Conservation (phyloP, 23 tunicate species). For the Styela plicata region DNA sequence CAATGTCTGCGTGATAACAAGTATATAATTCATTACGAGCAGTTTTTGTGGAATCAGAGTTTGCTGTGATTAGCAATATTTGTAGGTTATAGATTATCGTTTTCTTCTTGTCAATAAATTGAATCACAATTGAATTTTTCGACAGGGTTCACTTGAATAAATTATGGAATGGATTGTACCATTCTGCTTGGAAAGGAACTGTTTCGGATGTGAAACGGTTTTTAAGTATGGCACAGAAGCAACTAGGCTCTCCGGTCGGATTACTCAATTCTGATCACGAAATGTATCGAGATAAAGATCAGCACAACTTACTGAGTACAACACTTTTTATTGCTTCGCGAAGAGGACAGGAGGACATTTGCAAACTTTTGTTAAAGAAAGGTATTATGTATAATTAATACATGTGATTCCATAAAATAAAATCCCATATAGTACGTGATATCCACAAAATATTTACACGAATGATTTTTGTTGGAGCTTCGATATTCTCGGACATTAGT, state of each 20-base stretch:
- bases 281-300: background rate
- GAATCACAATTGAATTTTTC: too few species aligned
- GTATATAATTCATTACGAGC: too few species aligned
- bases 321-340: slow-evolving; percentile 52
- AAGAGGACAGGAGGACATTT: slow-evolving; percentile 41
- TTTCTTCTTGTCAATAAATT: too few species aligned
- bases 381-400: slow-evolving; percentile 33
- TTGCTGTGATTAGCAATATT: too few species aligned
- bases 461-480: too few species aligned
- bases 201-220: slow-evolving; percentile 6
- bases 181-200: background rate
- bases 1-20: too few species aligned
- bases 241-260: background rate
- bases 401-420: too few species aligned
- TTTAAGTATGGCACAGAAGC: background rate
- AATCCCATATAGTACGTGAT: too few species aligned
- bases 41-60: too few species aligned
- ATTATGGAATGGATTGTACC: slow-evolving; percentile 29
- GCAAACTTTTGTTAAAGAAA: slow-evolving; percentile 43
- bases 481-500: too few species aligned
- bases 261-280: background rate
- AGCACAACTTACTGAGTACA: slow-evolving; percentile 16
- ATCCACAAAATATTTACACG: too few species aligned
- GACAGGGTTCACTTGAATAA: slow-evolving; percentile 1
- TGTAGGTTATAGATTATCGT: too few species aligned